Percentiles rank a stretch among this genome's conserved stretches.
Conservation (phyloP, 2,797 vertebrate species). For the Sus cebifrons region DNA sequence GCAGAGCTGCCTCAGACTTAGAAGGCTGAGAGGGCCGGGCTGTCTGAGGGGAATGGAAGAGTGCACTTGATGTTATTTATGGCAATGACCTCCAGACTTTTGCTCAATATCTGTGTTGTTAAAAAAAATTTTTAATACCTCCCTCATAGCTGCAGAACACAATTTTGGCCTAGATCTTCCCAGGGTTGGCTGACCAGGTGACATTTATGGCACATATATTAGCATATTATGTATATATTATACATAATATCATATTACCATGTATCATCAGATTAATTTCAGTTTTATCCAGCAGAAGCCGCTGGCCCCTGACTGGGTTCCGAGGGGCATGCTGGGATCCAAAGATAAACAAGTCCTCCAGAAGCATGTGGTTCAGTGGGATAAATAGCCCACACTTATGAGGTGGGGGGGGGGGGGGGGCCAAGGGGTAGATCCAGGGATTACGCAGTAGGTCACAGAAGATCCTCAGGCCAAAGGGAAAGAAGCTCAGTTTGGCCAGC, state of each 20-base stretch:
- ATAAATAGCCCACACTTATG: not conserved
- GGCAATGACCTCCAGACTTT: not conserved
- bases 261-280: not conserved
- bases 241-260: too few relatives aligned
- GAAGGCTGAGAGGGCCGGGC: not conserved
- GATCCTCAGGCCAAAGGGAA: not conserved
- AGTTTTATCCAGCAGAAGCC: not conserved
- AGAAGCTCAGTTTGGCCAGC: not conserved
- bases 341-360: not conserved
- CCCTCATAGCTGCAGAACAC: not conserved
- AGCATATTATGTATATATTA: too few relatives aligned
- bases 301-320: not conserved
- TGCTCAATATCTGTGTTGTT: not conserved
- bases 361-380: not conserved
- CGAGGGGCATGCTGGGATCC: not conserved
- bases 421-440: not conserved
- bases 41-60: not conserved
- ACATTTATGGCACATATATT: not conserved
- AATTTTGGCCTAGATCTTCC: constrained; percentile 24
- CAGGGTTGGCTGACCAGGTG: not conserved
- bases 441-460: not conserved
- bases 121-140: not conserved
- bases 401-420: not conserved
- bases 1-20: not conserved
- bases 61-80: not conserved